Percentiles rank a stretch among this genome's conserved stretches.
Conservation (phyloP, 2,888 invertebrate genomes). For the Xylocampa areola region DNA sequence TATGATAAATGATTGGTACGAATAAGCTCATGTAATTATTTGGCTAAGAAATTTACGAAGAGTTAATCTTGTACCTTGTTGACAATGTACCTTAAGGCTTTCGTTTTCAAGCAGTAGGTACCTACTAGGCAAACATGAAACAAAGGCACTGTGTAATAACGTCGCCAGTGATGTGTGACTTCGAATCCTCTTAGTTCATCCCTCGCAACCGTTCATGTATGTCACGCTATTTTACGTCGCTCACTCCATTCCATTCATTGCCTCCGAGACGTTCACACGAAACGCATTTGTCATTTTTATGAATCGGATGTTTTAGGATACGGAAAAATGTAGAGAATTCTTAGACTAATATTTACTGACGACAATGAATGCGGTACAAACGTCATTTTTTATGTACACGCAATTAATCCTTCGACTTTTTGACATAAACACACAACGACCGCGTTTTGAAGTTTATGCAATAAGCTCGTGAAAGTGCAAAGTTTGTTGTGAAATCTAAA, state of each 20-base stretch:
- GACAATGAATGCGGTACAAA: conserved; percentile 21
- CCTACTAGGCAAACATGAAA: conserved; percentile 11
- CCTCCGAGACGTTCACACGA: conserved; percentile 42
- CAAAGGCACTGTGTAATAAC: conserved; percentile 36
- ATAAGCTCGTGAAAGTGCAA: conserved; percentile 54
- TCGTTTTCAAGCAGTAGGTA: not conserved
- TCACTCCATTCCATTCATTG: conserved; percentile 43
- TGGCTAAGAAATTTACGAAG: no score
- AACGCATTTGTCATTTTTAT: conserved; percentile 44
- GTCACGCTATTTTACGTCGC: conserved; percentile 38
- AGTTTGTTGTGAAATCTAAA: conserved; percentile 54
- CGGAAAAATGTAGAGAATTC: conserved; percentile 9
- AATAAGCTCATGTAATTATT: no score
- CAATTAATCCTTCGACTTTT: conserved; percentile 29
- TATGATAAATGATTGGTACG: no score
- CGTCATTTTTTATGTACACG: conserved; percentile 32
- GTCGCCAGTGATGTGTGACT: conserved; percentile 37
- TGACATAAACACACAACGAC: conserved; percentile 42
- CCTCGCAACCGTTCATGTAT: conserved; percentile 47
- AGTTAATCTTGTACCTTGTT: no score
- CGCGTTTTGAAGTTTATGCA: conserved; percentile 46
- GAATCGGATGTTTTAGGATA: conserved; percentile 35
- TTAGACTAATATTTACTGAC: conserved; percentile 22
- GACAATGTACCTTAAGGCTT: no score
- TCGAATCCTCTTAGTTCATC: conserved; percentile 45